phyloP scores from a whole-genome alignment of 2,888 invertebrate genomes.

The Lasiommata megera region DNA sequence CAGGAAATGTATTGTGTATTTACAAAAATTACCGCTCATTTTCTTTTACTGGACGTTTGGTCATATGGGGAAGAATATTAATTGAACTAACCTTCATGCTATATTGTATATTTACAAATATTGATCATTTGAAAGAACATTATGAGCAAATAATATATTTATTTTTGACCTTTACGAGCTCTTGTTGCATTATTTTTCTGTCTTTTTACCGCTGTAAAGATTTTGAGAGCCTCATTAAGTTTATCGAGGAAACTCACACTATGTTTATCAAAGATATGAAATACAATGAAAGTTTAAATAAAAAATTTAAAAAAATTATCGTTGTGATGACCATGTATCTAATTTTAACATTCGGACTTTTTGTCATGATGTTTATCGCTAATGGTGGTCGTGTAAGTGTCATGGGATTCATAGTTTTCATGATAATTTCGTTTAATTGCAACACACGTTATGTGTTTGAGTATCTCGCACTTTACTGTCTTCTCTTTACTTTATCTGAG shows the following conservation, averaged over 20 bases:
- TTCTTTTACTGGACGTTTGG: not conserved
- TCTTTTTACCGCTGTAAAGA: not conserved
- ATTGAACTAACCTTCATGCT: conserved; percentile 5
- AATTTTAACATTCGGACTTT: not conserved
- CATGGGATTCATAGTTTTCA: not conserved
- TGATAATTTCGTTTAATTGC: not conserved
- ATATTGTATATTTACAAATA: not conserved
- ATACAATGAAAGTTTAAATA: conserved; percentile 4
- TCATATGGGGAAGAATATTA: conserved; percentile 20
- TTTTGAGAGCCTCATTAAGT: not conserved
- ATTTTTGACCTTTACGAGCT: not conserved
- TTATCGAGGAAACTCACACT: not conserved
- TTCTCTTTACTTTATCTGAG: conserved; percentile 39
- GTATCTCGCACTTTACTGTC: conserved; percentile 35
- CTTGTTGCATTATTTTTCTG: conserved; percentile 2
- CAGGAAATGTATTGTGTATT: conserved; percentile 26
- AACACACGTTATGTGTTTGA: conserved; percentile 30
- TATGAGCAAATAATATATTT: not conserved
- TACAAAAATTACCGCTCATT: conserved; percentile 24
- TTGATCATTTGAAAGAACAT: not conserved
- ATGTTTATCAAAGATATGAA: conserved; percentile 6
- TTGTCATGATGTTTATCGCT: not conserved
- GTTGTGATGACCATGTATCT: not conserved
- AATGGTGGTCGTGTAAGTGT: not conserved
- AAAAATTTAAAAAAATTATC: not conserved